Evolutionary conservation across 2,888 invertebrate genomes (phyloP), one percentile per base, ranked within the genome.

Genomic region (Incurvaria masculella): DNA sequence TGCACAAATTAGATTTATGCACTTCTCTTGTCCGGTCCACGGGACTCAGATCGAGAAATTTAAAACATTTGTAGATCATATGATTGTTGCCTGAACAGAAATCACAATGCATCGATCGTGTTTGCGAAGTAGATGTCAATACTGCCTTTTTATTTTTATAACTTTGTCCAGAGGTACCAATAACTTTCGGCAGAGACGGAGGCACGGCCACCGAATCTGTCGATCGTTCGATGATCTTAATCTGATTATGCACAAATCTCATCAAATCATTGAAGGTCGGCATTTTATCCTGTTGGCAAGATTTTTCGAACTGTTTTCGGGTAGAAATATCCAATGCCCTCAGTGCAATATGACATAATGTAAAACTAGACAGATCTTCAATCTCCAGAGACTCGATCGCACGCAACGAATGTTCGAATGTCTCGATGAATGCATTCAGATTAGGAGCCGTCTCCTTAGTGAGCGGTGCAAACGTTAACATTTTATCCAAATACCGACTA

Each of bases 301-400:
- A 14, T 33, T 33, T 8, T 33, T 33, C 33, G 14, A 33, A 33
- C 33, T 33, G 33, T 11, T 33, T 33, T n/a, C 33, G 33, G 11
- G 33, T 33, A 14, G 33, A 33, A 14, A 8, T 8, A 14, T 33
- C 33, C 3, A 33, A n/a, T n/a, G 33, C 33, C 3, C 33, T 8
- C 8, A 51, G 39, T 2, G 51, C 51, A 16, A 51, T 27, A 27
- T 49, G 51, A 42, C 47, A 51, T 11, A 51, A 45, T 18, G 49
- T 21, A 27, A 47, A 49, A 18, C 43, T 41, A 23, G 21, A 27
- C 14, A 51, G 20, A 27, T 47, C 42, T 26, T 51, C 33, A 21
- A 51, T 49, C 17, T 51, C 26, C 16, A 51, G 17, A 14, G 51
- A 48, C n/a, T 46, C n/a, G 45, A 51, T 49, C 17, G 49, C 51